phyloP scores from a whole-genome alignment of 2,797 vertebrate genomes.

The Myotis findleyi region DNA sequence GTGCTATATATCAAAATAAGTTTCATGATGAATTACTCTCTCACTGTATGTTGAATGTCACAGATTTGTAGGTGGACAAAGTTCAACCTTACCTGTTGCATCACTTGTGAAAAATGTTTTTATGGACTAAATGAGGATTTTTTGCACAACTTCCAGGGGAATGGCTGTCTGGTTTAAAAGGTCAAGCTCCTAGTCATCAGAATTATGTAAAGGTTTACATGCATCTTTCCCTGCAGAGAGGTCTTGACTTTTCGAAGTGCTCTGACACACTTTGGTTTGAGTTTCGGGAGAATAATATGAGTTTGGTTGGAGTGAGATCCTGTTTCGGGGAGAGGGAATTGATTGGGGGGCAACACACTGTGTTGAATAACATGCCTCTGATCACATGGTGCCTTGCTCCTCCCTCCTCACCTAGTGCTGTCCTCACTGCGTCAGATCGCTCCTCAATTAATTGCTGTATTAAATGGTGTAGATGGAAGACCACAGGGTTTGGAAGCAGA shows the following conservation, averaged over 20 bases:
- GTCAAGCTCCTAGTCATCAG: background rate
- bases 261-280: background rate
- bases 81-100: background rate
- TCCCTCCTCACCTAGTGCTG: background rate
- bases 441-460: background rate
- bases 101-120: constrained; percentile 39
- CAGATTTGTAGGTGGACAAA: background rate
- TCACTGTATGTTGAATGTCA: background rate
- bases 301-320: background rate
- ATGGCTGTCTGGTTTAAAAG: background rate
- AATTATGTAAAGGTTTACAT: background rate
- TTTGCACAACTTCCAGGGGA: background rate
- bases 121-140: background rate
- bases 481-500: background rate
- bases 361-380: background rate
- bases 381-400: background rate
- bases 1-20: background rate
- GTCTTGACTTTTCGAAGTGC: background rate
- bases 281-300: background rate
- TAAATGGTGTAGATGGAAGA: background rate
- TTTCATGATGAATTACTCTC: constrained; percentile 12
- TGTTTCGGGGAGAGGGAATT: background rate
- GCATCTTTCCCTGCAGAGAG: background rate
- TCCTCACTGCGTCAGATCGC: background rate
- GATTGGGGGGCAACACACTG: background rate